A percentile compares a stretch with the other conserved stretches of the same genome.
Evolutionary conservation across 2,113 vertebrate species (phyloP).

Genomic region (Garra rufa): DNA sequence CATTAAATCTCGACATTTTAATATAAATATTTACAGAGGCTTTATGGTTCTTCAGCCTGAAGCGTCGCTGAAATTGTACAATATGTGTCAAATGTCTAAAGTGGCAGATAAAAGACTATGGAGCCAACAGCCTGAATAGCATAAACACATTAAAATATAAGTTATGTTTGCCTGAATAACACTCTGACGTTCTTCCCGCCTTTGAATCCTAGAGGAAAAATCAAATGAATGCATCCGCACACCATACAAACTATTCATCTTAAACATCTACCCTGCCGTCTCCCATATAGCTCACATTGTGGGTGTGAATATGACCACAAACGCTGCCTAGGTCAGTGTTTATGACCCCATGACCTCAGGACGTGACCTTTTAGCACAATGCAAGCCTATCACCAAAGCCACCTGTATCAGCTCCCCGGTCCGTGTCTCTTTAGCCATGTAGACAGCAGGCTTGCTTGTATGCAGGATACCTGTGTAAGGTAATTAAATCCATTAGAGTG

Average conservation of each 20-base stretch:
- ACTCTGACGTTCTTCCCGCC: neutral
- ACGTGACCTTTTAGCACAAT: neutral
- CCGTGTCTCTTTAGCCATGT: constrained; percentile 53
- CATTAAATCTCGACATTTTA: constrained; percentile 29
- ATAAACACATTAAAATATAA: constrained; percentile 23
- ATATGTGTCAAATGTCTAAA: constrained; percentile 34
- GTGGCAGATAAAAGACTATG: constrained; percentile 14
- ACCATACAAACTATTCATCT: neutral
- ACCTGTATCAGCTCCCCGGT: constrained; percentile 18
- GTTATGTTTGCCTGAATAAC: constrained; percentile 9
- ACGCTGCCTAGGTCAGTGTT: neutral
- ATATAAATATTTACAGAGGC: constrained; percentile 31
- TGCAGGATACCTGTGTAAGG: constrained; percentile 58
- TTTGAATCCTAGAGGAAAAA: neutral
- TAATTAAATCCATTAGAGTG: constrained; percentile 72
- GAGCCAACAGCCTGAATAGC: constrained; percentile 7
- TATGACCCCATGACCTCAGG: neutral
- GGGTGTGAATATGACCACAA: neutral
- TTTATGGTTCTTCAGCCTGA: constrained; percentile 18
- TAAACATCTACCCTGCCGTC: neutral
- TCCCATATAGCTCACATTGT: neutral
- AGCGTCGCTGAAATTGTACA: neutral
- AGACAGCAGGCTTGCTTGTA: constrained; percentile 63
- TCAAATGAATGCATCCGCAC: neutral
- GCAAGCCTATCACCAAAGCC: constrained; percentile 33